A percentile compares a stretch with the other conserved stretches of the same genome.
These are phyloP conservation scores for Frankliniella fusca DNA, from an alignment of 2,888 invertebrate genomes.

Conservation along the genomic window DNA sequence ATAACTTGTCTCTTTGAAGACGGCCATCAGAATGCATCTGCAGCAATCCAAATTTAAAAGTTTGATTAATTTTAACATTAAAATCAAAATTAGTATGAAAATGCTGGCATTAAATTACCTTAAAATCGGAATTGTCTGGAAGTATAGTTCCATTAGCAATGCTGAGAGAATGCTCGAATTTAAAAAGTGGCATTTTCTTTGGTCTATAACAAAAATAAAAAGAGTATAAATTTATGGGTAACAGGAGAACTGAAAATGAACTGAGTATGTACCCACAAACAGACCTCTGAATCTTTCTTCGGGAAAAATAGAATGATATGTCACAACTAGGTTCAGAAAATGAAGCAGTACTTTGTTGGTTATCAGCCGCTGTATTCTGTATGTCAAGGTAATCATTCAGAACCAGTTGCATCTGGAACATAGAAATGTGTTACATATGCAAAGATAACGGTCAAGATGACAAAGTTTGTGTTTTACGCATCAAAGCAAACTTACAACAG, in stretches of 20 bases:
- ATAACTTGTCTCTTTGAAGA: constrained; percentile 52
- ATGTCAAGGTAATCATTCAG: constrained; percentile 84
- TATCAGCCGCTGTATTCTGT: constrained; percentile 59
- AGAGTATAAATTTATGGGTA: constrained; percentile 31
- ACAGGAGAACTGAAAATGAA: constrained; percentile 32
- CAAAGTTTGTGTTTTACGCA: constrained; percentile 8
- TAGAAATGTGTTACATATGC: constrained; percentile 33
- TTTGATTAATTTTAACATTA: constrained; percentile 24
- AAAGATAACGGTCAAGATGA: constrained; percentile 11
- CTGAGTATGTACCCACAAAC: constrained; percentile 31
- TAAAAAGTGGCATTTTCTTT: constrained; percentile 58
- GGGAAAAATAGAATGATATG: constrained; percentile 54
- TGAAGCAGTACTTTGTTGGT: constrained; percentile 39
- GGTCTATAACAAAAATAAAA: constrained; percentile 48
- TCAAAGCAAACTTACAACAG: constrained; percentile 61
- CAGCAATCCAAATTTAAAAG: constrained; percentile 32
- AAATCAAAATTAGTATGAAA: constrained; percentile 15
- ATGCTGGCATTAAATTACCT: constrained; percentile 39
- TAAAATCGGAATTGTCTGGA: constrained; percentile 48
- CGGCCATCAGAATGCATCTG: constrained; percentile 31
- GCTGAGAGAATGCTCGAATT: constrained; percentile 65
- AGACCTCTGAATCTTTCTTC: constrained; percentile 50
- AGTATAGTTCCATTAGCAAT: constrained; percentile 49
- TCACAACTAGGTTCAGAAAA: constrained; percentile 51
- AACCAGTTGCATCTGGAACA: constrained; percentile 70